Base-by-base conservation (phyloP, 2,888 invertebrate species). In the Norana najaformis region DNA sequence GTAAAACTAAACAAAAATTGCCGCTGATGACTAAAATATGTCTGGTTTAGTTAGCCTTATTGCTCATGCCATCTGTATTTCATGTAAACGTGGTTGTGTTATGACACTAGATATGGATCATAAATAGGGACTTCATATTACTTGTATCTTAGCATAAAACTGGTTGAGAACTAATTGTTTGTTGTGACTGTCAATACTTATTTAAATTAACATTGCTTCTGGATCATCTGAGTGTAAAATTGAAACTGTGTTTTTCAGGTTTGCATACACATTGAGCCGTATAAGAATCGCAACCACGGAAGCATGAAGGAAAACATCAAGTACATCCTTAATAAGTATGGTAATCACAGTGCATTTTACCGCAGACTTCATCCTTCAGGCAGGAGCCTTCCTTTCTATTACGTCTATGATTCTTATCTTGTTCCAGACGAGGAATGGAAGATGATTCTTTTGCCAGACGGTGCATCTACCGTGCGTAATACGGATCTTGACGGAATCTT, bases 361-460 rank as follows among this genome's bases (percentile, higher is more conserved):
- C 95, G 95, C 91, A 92, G 92, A 36, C 91, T 92, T 23, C 92
- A 92, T 88, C 82, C 41, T 30, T n/a, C 34, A 11, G 90, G 90
- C 47, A 91, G 91, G 30, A 92, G 91, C 53, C 95, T 95, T 34
- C 96, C 96, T n/a, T 95, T 96, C 53, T 95, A 96, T 93, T 97
- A 96, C 93, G 95, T 96, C 36, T 96, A 96, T 93, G 96, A 96
- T 93, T 96, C 96, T 0, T 96, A 96, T 92, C 95, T 95, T 90
- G 95, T 96, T 34, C 94, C 95, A 0, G 94, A 95, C 23, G 94
- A 94, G 16, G 95, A 96, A 3, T 96, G 96, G 96, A 95, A 91
- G 94, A 95, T 90, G 36, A 90, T 94, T 20, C 83, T 92, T 23
- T 20, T 37, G 8, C 89, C 92, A 30, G 94, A 94, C 39, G 95